Evolutionary conservation across 2,797 vertebrate species (phyloP), one percentile per base, ranked within the genome.

Genomic region (Simalia tracyae): DNA sequence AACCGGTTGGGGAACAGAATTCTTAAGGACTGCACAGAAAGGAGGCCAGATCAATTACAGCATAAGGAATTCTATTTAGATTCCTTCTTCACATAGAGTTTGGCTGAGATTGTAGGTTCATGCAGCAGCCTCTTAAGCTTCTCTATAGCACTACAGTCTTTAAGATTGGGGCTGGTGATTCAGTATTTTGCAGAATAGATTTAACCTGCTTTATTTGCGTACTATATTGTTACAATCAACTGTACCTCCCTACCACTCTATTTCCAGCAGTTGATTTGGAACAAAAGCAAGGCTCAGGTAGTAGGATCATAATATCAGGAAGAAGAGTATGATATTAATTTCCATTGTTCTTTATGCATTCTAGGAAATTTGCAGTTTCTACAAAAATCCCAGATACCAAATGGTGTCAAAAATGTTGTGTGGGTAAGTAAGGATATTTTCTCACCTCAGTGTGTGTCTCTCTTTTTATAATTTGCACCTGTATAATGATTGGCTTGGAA

Each of bases 341-440:
- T 84, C 0, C 94, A 93, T 94, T 90, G 17, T 36, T 68, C 1
- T 95, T 95, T 95, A 0, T 95, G 12, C 95, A 92, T 97, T 97
- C 9, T 90, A 99, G 99, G 98, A 99, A 99, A 97, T 99, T 99
- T 97, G 97, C 99, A 0, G 99, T 99, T 93, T 99, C 99, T 96
- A 98, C 98, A 96, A 99, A 99, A 98, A 99, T 99, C 97, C 99
- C 99, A 95, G 99, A 99, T 96, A 99, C 99, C 91, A 99, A 99
- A 97, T 99, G 99, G 92, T 99, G 99, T 98, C 98, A 99, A 94
- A 99, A 99, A 97, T 99, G 99, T 96, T 99, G 99, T 94, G 99
- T 99, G 60, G 99, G 99, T 99, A 97, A 98, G 98, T 97, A 91
- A 93, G 93, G 61, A 15, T 86, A 22, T 6, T 26, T 57, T 57